Base-by-base conservation (phyloP, 2,888 invertebrate genomes). In the Dusona sp. region DNA sequence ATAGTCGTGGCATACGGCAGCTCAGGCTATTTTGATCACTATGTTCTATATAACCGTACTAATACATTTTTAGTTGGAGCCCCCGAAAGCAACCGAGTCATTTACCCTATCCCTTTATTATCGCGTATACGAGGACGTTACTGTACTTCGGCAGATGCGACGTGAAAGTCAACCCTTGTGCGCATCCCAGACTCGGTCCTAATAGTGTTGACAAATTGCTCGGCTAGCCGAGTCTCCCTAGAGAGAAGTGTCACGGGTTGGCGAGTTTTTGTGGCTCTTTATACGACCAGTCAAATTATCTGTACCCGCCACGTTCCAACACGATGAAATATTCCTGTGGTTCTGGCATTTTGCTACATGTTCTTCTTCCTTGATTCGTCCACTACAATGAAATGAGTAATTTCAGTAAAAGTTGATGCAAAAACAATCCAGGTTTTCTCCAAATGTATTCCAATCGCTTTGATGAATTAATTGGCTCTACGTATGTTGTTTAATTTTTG, bases 171-270 rank as follows among this genome's bases (percentile, higher is more conserved):
- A 93, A 93, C 93, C 94, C 93, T 93, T 93, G 90, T 90, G 74
- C 82, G 38, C 82, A 79, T 84, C 77, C 81, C 82, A 36, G 74
- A 45, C 70, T 73, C 75, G 85, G 85, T 89, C 85, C 92, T 94
- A 94, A 93, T 93, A 91, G 94, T 93, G 94, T 93, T 94, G 94
- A 94, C 94, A 94, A 94, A 94, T 94, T 94, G 93, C 93, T 94
- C 89, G 93, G 93, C 93, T 93, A 92, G 92, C 93, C 93, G 90
- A 92, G 90, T 90, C 91, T 90, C 94, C 91, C 92, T 77, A 67
- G 92, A 92, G 92, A 90, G 88, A 79, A 88, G 81, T 85, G 54
- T 86, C 67, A 79, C 79, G 65, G 13, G 74, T 51, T 85, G 84
- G 51, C 80, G 78, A 88, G 83, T 88, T 88, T 82, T 77, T 82